Conservation (phyloP, 2,113 vertebrate genomes). For the Prolemur simus region DNA sequence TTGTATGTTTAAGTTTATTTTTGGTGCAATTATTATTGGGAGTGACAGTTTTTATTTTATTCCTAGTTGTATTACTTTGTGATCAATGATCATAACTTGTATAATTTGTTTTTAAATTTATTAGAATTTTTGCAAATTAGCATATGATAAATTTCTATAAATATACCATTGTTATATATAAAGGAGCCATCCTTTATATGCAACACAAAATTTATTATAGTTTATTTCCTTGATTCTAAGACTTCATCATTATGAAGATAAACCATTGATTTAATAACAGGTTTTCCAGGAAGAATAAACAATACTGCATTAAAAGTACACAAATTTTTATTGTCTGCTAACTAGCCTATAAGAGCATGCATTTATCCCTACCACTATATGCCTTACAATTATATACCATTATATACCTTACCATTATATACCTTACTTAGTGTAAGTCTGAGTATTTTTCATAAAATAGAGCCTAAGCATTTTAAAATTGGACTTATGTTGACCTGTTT, state of each 20-base stretch:
- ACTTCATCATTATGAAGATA: background rate
- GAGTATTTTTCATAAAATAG: background rate
- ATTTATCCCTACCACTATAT: background rate
- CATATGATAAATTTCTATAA: background rate
- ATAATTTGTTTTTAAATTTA: background rate
- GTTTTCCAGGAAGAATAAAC: slow-evolving; percentile 26
- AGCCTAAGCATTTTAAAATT: background rate
- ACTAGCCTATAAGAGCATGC: background rate
- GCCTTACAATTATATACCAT: background rate
- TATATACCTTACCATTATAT: background rate
- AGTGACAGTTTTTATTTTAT: slow-evolving; percentile 11
- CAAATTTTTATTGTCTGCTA: slow-evolving; percentile 14
- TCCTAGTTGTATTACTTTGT: slow-evolving; percentile 9
- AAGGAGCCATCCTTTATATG: background rate
- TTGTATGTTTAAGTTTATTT: slow-evolving; percentile 18
- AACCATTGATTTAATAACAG: background rate
- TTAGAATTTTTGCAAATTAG: background rate
- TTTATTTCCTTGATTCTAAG: slow-evolving; percentile 23
- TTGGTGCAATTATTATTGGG: background rate
- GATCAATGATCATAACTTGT: background rate
- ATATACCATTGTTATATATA: background rate
- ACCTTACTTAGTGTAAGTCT: background rate
- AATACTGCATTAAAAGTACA: background rate
- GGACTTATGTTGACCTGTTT: background rate
- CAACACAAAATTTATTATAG: background rate